phyloP scores from a whole-genome alignment of 2,797 vertebrate species.

The Enteromius anoplus region DNA sequence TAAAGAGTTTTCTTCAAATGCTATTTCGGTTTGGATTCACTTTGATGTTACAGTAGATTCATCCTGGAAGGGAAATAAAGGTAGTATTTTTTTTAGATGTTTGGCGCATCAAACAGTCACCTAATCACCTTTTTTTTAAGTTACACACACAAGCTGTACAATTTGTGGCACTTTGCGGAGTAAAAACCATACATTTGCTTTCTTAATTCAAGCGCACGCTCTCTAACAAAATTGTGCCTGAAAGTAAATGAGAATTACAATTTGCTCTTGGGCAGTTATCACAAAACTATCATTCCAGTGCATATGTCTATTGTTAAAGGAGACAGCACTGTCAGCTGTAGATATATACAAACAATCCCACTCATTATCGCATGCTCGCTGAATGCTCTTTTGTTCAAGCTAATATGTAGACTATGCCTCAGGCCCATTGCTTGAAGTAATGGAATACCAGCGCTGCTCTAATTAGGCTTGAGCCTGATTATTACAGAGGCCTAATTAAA shows the following conservation, averaged over 20 bases:
- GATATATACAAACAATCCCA: conserved; percentile 25
- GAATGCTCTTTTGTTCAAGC: conserved; percentile 48
- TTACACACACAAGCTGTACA: conserved; percentile 19
- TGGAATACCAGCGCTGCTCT: conserved; percentile 45
- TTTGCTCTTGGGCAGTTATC: conserved; percentile 39
- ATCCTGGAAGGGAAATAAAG: conserved; percentile 6
- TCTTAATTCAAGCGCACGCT: conserved; percentile 18
- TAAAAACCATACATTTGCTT: conserved; percentile 11
- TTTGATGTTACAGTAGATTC: conserved; percentile 22
- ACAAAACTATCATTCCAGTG: conserved; percentile 25
- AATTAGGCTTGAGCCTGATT: conserved; percentile 54
- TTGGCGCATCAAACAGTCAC: conserved; percentile 30
- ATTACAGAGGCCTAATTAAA: conserved; percentile 49
- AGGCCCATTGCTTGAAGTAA: conserved; percentile 49
- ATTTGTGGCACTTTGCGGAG: neutral
- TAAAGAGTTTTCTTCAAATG: neutral
- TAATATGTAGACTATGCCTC: conserved; percentile 47
- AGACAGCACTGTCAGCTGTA: conserved; percentile 2
- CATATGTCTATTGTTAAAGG: conserved; percentile 28
- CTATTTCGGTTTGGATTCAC: neutral
- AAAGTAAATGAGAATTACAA: conserved; percentile 14
- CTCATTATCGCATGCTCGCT: conserved; percentile 29
- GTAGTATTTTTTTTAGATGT: neutral
- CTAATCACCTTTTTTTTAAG: conserved; percentile 35
- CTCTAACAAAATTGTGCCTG: neutral